Evolutionary conservation across 2,888 invertebrate genomes (phyloP), one percentile per base, ranked within the genome.

Genomic region (Nudaria mundana): DNA sequence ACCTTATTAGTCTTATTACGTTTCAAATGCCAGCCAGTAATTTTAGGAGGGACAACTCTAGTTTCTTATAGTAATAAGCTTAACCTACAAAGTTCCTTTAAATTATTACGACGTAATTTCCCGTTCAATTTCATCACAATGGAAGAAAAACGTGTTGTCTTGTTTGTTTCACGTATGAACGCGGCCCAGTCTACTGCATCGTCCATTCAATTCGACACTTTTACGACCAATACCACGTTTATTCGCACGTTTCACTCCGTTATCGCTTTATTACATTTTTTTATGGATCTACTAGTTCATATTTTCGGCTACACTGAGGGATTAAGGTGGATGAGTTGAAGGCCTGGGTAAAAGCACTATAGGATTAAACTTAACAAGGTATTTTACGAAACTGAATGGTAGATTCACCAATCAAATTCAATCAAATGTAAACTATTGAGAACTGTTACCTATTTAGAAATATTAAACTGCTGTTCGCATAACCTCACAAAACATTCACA

Each of bases 261-360:
- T 77, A 74, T 71, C 71, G 76, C 66, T 82, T 82, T 81, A 83
- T 78, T 73, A 69, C 81, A 65, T 63, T 76, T 85, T 83, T 85
- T 86, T 83, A 83, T 79, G 66, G 71, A 71, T 53, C 56, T 71
- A 71, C 75, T 83, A 77, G 71, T 75, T 82, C 82, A 84, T 82
- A 79, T 76, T 83, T 81, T 72, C 12, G 71, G 59, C 24, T 53
- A 74, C 68, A 61, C 74, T 73, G 75, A 76, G 54, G 75, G 76
- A 76, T 81, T 79, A 76, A 74, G 55, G 58, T 66, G 58, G 58
- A 64, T 52, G 51, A 64, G 64, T 67, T 68, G 67, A 66, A 49
- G 26, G 41, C n/a, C 23, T 7, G n/a, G 15, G 23, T 15, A 26
- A 33, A 39, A 28, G 26, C 30, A 22, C 30, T 35, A 10, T n/a